Percentiles rank a stretch among this genome's conserved stretches.
Evolutionary conservation across 2,113 vertebrate genomes (phyloP).

Genomic region (Oryctolagus cuniculus): mOryCun1.1 NC_091435.1:107472001-107472500

Average conservation of each 20-base stretch:
- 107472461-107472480: conserved; percentile 27
- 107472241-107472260: conserved; percentile 10
- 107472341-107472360: conserved; percentile 9
- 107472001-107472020: no score
- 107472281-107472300: conserved; percentile 21
- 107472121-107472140: no score
- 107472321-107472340: not conserved
- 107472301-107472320: not conserved
- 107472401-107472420: conserved; percentile 41
- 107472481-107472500: conserved; percentile 53
- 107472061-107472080: no score
- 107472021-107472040: no score
- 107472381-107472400: not conserved
- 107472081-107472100: no score
- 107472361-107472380: conserved; percentile 16
- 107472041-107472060: no score
- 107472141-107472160: no score
- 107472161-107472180: no score
- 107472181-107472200: no score
- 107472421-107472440: conserved; percentile 29
- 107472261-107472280: not conserved
- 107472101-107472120: no score
- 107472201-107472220: no score
- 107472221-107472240: no score
- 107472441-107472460: conserved; percentile 22